Evolutionary conservation across 2,113 vertebrate genomes (phyloP).

Genomic region (Arvicanthis niloticus): DNA sequence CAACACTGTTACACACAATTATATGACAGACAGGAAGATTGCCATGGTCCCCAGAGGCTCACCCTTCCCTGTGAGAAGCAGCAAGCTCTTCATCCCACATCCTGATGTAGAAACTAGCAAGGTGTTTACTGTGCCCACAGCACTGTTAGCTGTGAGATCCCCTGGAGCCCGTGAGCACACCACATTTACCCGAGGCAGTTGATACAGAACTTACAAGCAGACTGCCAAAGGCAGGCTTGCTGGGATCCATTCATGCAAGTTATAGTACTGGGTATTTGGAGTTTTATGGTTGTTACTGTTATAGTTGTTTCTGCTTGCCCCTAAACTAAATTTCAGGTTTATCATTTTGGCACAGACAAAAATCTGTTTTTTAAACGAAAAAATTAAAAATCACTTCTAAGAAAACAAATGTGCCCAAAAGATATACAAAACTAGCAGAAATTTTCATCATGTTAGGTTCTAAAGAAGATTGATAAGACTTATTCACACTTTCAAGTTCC

Average conservation of each 20-base stretch:
- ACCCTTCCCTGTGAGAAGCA: not conserved
- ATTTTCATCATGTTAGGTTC: not conserved
- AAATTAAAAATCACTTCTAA: not conserved
- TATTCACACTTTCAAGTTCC: not conserved
- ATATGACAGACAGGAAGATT: not conserved
- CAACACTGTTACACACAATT: constrained; percentile 60
- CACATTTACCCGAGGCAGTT: not conserved
- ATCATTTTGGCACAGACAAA: not conserved
- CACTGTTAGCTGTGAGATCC: not conserved
- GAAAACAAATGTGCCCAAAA: not conserved
- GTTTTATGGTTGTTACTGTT: not conserved
- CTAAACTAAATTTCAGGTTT: constrained; percentile 20
- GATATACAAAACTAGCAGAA: not conserved
- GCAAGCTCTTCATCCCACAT: not conserved
- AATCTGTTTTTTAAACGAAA: not conserved
- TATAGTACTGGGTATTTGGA: not conserved
- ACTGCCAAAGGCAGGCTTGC: not conserved
- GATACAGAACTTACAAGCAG: not conserved
- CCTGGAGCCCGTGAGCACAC: not conserved
- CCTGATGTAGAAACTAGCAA: not conserved
- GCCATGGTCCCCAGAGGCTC: not conserved
- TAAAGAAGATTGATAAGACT: not conserved
- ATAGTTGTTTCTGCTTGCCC: not conserved
- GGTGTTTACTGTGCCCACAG: not conserved
- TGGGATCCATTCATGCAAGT: not conserved